Base-by-base conservation (phyloP, 2,113 vertebrate species). In the Casuarius casuarius region DNA sequence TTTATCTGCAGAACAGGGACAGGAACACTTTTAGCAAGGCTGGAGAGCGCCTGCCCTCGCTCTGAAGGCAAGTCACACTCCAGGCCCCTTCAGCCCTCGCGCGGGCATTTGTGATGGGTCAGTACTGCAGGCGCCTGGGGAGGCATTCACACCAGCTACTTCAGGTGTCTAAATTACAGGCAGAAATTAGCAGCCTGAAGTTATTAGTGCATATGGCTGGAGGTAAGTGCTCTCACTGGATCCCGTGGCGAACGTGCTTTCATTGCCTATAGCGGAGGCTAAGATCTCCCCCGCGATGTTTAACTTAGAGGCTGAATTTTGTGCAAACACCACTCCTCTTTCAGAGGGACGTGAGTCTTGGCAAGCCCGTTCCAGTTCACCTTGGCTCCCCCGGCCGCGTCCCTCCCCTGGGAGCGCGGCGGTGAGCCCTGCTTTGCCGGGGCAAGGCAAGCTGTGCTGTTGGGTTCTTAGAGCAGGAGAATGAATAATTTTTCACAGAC, bases 401-500 rank as follows among this genome's bases (percentile, higher is more conserved):
- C 49, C 68, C 5, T 42, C 74, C 42, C 74, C 0, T 1, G 75
- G 65, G 85, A 93, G 31, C 0, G 0, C 35, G n/a, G 4, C 11
- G 8, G 44, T 21, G 44, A 48, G 33, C 48, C 22, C 35, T 9
- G 18, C 75, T 7, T 7, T 8, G 17, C 61, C 73, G 61, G 67
- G 63, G 38, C 6, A 2, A 75, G 73, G 38, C 25, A 67, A 71
- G 76, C 33, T 44, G n/a, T 70, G 48, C 61, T 4, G 2, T 52
- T 59, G n/a, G 44, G 31, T 80, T 83, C 20, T 89, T 83, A 54
- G 78, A 79, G 49, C n/a, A 61, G 40, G 28, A 70, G 63, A 92
- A 87, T 66, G 63, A 89, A 74, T 82, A 79, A 94, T 96, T 90
- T 12, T 76, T 67, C 89, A 91, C 75, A 85, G 89, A 40, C 80